phyloP scores from a whole-genome alignment of 2,113 vertebrate species.

The Oreochromis aureus region DNA sequence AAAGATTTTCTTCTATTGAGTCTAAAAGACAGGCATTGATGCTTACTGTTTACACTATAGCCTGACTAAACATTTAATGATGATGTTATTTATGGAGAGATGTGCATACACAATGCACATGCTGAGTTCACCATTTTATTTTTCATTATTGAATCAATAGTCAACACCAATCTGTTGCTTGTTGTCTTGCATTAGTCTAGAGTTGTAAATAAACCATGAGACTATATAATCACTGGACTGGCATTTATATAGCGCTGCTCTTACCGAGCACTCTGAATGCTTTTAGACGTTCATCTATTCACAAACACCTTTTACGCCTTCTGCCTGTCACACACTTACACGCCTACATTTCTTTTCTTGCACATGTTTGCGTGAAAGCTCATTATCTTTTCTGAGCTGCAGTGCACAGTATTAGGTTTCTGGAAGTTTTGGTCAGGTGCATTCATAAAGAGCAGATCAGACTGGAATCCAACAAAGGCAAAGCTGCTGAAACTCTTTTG shows the following conservation, averaged over 20 bases:
- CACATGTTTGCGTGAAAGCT: neutral
- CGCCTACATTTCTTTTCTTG: neutral
- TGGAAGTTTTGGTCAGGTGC: neutral
- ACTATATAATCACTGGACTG: neutral
- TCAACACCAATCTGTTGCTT: neutral
- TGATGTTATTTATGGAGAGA: neutral
- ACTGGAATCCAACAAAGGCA: neutral
- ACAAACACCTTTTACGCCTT: neutral
- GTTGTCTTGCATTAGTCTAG: neutral
- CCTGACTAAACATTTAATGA: neutral
- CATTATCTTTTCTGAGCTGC: neutral
- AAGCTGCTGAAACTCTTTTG: neutral
- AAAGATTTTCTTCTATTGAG: neutral
- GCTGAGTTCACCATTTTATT: neutral
- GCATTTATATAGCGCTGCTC: neutral
- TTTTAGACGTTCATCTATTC: neutral
- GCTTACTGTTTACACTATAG: neutral
- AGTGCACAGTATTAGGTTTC: neutral
- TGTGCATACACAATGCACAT: neutral
- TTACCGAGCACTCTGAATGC: neutral
- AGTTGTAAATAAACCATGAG: neutral
- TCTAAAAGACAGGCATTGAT: neutral
- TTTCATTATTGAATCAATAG: neutral
- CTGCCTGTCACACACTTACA: neutral
- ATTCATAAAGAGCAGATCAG: neutral